These are phyloP conservation scores for Andricus grossulariae DNA, from an alignment of 1,140 invertebrate species.

Conservation along the genomic window DNA sequence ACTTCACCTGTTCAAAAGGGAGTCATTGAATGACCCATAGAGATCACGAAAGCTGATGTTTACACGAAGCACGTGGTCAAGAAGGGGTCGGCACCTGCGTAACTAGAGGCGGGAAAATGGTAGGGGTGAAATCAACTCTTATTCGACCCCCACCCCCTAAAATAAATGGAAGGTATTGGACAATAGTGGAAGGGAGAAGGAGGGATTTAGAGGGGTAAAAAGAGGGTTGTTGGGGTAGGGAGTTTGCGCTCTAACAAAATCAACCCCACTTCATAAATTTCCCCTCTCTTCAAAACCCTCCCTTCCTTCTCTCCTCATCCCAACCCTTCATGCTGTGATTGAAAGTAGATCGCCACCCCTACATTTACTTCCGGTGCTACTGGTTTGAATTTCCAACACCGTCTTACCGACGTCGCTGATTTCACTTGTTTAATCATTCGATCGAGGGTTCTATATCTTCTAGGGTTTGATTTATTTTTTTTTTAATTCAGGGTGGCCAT, in stretches of 20 bases:
- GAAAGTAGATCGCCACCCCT: constrained; percentile 20
- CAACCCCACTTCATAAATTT: constrained; percentile 7
- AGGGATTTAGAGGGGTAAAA: background rate
- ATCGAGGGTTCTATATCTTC: background rate
- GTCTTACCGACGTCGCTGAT: constrained; percentile 18
- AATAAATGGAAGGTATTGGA: background rate
- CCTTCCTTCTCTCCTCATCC: background rate
- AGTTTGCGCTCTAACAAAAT: constrained; percentile 40
- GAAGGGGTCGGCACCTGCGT: constrained; percentile 34
- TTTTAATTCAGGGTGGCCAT: too few species aligned
- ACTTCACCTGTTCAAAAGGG: constrained; percentile 29
- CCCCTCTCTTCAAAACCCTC: background rate
- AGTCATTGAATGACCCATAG: constrained; percentile 26
- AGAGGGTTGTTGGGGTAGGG: background rate
- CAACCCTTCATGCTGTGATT: background rate
- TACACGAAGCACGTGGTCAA: constrained; percentile 64
- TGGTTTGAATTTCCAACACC: constrained; percentile 9
- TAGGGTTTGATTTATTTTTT: background rate
- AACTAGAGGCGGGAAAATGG: background rate
- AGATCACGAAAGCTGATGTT: constrained; percentile 56
- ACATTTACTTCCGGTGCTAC: background rate
- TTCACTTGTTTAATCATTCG: constrained; percentile 10
- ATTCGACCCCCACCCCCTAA: background rate
- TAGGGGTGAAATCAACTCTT: background rate
- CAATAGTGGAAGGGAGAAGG: background rate